These are phyloP conservation scores for Avahi laniger DNA, from an alignment of 2,797 vertebrate genomes.

Conservation along the genomic window DNA sequence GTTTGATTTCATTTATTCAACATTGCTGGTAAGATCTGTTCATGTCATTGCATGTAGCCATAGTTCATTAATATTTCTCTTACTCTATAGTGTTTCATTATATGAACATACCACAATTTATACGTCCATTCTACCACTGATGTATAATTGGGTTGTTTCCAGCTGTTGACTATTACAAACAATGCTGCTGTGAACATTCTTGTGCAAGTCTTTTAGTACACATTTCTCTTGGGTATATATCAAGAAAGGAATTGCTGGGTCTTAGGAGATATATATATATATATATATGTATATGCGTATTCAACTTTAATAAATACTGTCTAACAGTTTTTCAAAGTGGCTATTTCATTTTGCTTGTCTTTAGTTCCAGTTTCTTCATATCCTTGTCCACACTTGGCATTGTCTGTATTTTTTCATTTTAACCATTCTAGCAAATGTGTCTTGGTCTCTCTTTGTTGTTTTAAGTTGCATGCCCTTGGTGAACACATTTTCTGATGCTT, in stretches of 20 bases:
- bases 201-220: neutral
- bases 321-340: neutral
- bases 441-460: neutral
- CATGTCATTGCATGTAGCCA: neutral
- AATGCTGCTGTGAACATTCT: neutral
- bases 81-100: neutral
- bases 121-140: neutral
- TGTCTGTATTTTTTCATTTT: constrained; percentile 8
- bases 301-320: neutral
- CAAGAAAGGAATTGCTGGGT: neutral
- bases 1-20: neutral
- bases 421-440: neutral
- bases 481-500: neutral
- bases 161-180: neutral
- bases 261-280: neutral
- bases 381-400: neutral
- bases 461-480: neutral
- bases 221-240: neutral
- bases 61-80: neutral
- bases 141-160: neutral
- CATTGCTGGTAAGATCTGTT: neutral
- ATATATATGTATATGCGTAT: neutral
- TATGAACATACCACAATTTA: neutral
- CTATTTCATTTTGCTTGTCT: neutral
- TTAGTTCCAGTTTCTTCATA: neutral